These are phyloP conservation scores for Illadopsis cleaveri DNA, from an alignment of 2,113 vertebrate genomes.

Conservation along the genomic window DNA sequence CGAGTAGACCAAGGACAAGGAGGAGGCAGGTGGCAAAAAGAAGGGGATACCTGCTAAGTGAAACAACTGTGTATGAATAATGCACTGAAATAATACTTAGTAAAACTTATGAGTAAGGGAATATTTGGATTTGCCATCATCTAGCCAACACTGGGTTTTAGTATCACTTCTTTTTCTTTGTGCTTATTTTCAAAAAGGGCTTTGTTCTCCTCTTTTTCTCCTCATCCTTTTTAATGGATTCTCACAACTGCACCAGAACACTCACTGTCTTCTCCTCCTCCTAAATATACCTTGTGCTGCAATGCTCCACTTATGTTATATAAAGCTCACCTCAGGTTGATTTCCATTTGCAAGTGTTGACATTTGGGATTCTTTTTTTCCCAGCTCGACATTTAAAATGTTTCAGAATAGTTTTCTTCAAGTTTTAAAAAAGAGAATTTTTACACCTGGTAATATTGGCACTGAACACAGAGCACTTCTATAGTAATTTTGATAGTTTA, in stretches of 20 bases:
- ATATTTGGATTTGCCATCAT: not conserved
- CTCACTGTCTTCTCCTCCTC: not conserved
- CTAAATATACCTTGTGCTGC: not conserved
- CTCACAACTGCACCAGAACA: not conserved
- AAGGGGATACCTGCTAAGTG: not conserved
- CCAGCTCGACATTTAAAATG: not conserved
- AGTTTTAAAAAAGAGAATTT: not conserved
- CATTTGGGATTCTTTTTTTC: not conserved
- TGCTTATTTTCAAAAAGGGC: not conserved
- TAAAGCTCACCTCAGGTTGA: not conserved
- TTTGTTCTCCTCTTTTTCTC: not conserved
- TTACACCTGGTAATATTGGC: not conserved
- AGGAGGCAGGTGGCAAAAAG: not conserved
- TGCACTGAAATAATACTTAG: not conserved
- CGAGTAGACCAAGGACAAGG: not conserved
- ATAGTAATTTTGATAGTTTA: not conserved
- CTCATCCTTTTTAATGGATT: too few relatives aligned
- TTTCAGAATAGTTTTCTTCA: not conserved
- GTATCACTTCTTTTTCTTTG: not conserved
- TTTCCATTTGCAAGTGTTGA: not conserved
- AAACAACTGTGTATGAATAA: not conserved
- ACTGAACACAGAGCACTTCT: not conserved
- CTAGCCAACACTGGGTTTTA: not conserved
- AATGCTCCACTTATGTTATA: not conserved
- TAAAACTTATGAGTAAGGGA: not conserved